Evolutionary conservation across 1,140 invertebrate species (phyloP).

Genomic region (Theocolax elegans): DNA sequence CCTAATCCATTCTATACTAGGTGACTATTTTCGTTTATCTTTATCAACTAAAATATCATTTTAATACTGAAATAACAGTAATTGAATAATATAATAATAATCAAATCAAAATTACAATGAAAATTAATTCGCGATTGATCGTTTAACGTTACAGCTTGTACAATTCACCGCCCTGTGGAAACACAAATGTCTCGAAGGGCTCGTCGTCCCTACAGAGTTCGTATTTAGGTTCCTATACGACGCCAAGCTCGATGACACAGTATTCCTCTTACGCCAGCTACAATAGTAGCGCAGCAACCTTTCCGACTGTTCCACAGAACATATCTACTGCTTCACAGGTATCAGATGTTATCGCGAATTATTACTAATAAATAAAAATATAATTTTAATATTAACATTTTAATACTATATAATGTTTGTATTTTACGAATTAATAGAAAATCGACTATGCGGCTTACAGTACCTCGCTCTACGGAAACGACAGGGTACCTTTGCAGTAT

Average conservation of each 20-base stretch:
- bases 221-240: slow-evolving; percentile 63
- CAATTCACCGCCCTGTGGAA: slow-evolving; percentile 58
- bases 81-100: too few relatives aligned
- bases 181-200: slow-evolving; percentile 62
- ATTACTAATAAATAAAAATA: too few relatives aligned
- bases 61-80: not conserved
- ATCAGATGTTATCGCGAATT: not conserved
- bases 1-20: slow-evolving; percentile 79
- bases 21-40: slow-evolving; percentile 53
- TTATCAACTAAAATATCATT: too few relatives aligned
- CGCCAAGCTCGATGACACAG: slow-evolving; percentile 64
- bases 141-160: slow-evolving; percentile 56
- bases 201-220: slow-evolving; percentile 66
- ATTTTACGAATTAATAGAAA: slow-evolving; percentile 50
- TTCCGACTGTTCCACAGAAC: slow-evolving; percentile 70
- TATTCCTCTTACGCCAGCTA: slow-evolving; percentile 73
- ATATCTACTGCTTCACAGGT: slow-evolving; percentile 75
- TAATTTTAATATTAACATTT: too few relatives aligned
- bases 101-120: too few relatives aligned
- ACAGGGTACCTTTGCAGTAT: slow-evolving; percentile 65
- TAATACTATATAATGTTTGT: too few relatives aligned
- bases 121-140: too few relatives aligned
- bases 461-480: slow-evolving; percentile 62
- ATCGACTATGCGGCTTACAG: slow-evolving; percentile 64
- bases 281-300: slow-evolving; percentile 67